Evolutionary conservation across 2,888 invertebrate genomes (phyloP).

Genomic region (Athalia rosae): DNA sequence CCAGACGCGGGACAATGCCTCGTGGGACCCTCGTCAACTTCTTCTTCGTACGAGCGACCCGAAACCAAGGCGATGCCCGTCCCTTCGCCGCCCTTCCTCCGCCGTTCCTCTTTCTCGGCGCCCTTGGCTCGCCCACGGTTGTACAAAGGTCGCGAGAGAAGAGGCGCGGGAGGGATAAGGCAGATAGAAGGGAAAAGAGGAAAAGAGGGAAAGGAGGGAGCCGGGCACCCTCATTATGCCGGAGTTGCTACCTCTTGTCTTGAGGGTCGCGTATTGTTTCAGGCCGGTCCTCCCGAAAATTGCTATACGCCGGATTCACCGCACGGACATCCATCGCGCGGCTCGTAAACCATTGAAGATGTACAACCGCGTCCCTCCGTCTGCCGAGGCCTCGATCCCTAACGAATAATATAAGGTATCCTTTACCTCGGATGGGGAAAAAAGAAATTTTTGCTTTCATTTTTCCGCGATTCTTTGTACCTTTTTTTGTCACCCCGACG

Average conservation of each 20-base stretch:
- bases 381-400: too few relatives aligned
- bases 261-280: slow-evolving; percentile 59
- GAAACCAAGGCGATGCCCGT: background rate
- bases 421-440: background rate
- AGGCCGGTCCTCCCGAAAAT: slow-evolving; percentile 54
- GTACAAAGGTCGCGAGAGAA: slow-evolving; percentile 46
- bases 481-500: too few relatives aligned
- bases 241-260: slow-evolving; percentile 58
- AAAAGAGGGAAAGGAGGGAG: slow-evolving; percentile 44
- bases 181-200: slow-evolving; percentile 11
- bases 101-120: slow-evolving; percentile 33
- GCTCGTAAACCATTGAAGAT: background rate
- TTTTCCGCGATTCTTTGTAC: too few relatives aligned
- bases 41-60: slow-evolving; percentile 15
- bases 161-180: too few relatives aligned
- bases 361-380: background rate
- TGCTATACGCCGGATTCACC: slow-evolving; percentile 10
- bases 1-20: slow-evolving; percentile 23
- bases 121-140: slow-evolving; percentile 34
- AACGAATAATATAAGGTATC: too few relatives aligned
- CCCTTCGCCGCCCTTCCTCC: background rate
- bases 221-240: slow-evolving; percentile 60
- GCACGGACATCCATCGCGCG: background rate
- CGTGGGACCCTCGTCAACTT: slow-evolving; percentile 43
- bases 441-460: background rate